Evolutionary conservation across 2,888 invertebrate species (phyloP).

Genomic region (Alloscopus bannaensis): DNA sequence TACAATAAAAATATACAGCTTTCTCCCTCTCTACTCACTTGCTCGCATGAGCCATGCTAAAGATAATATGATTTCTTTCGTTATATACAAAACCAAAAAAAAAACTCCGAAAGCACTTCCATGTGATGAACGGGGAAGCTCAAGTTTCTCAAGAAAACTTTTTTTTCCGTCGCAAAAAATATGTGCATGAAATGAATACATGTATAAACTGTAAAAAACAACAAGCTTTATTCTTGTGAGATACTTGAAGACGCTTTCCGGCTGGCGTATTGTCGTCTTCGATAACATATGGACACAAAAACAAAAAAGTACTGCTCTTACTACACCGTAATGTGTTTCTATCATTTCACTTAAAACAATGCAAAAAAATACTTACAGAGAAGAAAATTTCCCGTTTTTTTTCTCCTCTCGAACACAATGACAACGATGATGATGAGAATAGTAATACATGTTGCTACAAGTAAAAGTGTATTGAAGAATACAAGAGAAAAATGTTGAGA

Average conservation of each 20-base stretch:
- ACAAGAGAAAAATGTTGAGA: slow-evolving; percentile 2
- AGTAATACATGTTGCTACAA: too few relatives aligned
- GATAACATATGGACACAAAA: neutral
- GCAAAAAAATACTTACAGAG: slow-evolving; percentile 42
- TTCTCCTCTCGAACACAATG: neutral
- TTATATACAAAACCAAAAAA: neutral
- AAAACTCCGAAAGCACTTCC: neutral
- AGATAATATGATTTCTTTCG: neutral
- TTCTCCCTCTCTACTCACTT: neutral
- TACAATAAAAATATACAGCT: slow-evolving; percentile 49
- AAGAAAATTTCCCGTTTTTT: slow-evolving; percentile 13
- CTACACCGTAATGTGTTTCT: slow-evolving; percentile 35
- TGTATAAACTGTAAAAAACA: slow-evolving; percentile 43
- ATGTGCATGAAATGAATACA: slow-evolving; percentile 22
- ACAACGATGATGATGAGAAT: neutral
- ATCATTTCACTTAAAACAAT: slow-evolving; percentile 39
- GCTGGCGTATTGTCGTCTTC: too few relatives aligned
- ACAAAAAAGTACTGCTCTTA: neutral
- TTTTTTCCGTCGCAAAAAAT: slow-evolving; percentile 25
- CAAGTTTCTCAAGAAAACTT: slow-evolving; percentile 8
- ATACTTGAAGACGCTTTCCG: too few relatives aligned
- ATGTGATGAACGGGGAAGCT: neutral
- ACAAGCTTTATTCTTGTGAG: neutral
- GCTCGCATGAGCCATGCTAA: slow-evolving; percentile 15
- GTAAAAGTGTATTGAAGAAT: neutral